A percentile compares a stretch with the other conserved stretches of the same genome.
Conservation (phyloP, 2,888 invertebrate genomes). For the Pemphredon lugubris region DNA sequence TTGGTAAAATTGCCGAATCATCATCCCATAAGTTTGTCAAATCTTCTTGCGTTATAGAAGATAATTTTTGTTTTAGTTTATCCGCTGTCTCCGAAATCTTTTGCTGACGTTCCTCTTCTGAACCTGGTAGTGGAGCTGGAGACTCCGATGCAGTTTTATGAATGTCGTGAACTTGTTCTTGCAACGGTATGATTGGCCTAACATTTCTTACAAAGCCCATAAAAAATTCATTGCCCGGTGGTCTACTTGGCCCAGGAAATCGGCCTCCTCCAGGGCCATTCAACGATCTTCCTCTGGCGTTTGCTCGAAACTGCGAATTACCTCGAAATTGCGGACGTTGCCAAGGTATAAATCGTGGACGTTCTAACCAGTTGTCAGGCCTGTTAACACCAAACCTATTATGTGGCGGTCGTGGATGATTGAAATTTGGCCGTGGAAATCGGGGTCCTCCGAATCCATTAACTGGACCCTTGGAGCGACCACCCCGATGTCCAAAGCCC, state of each 20-base stretch:
- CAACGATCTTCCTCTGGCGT: constrained; percentile 34
- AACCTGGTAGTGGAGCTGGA: constrained; percentile 61
- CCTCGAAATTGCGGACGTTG: constrained; percentile 43
- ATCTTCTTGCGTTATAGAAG: constrained; percentile 68
- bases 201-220: constrained; percentile 12
- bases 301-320: constrained; percentile 33
- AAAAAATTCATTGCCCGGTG: constrained; percentile 19
- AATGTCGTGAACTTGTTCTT: constrained; percentile 11
- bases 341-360: constrained; percentile 44
- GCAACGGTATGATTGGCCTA: constrained; percentile 7
- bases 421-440: constrained; percentile 54
- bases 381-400: constrained; percentile 39
- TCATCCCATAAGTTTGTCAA: constrained; percentile 69
- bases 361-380: constrained; percentile 48
- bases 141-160: no score
- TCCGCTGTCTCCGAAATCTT: constrained; percentile 77
- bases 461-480: constrained; percentile 55
- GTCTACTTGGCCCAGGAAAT: constrained; percentile 60
- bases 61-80: constrained; percentile 74
- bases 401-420: constrained; percentile 35
- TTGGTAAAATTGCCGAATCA: constrained; percentile 52
- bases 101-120: constrained; percentile 76
- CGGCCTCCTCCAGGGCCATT: constrained; percentile 44
- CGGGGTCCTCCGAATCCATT: constrained; percentile 45
- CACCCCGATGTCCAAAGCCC: constrained; percentile 69